These are phyloP conservation scores for Erinaceus europaeus DNA, from an alignment of 2,113 vertebrate species.

Conservation along the genomic window DNA sequence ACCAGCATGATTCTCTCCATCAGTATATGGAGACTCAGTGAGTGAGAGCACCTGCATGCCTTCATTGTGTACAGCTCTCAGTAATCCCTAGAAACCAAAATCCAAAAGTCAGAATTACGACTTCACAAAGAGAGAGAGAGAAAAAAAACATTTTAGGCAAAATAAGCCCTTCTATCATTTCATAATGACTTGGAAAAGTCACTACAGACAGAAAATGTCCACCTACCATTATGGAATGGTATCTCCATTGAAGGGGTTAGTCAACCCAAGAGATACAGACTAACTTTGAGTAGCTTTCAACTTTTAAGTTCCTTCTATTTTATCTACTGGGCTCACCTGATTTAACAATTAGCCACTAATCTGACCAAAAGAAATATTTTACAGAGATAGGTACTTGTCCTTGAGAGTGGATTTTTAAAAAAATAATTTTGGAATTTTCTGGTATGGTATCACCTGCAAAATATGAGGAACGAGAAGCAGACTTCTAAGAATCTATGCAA, in stretches of 20 bases:
- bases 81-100: slow-evolving; percentile 83
- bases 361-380: slow-evolving; percentile 11
- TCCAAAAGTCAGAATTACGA: slow-evolving; percentile 15
- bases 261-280: not conserved
- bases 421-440: too few species aligned
- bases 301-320: not conserved
- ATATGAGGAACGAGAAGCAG: not conserved
- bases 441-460: slow-evolving; percentile 13
- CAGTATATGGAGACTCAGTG: slow-evolving; percentile 85
- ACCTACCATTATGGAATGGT: not conserved
- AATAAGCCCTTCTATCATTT: not conserved
- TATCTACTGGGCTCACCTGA: not conserved
- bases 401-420: not conserved
- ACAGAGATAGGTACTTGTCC: not conserved
- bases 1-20: slow-evolving; percentile 75
- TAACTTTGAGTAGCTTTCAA: not conserved
- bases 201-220: not conserved
- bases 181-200: not conserved
- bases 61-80: slow-evolving; percentile 94
- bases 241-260: not conserved
- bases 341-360: not conserved
- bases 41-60: slow-evolving; percentile 95
- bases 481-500: not conserved
- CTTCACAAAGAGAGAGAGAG: not conserved
- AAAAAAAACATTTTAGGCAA: not conserved